A percentile compares a stretch with the other conserved stretches of the same genome.
These are phyloP conservation scores for Calycopis cecrops DNA, from an alignment of 1,140 invertebrate species.

Conservation along the genomic window DNA sequence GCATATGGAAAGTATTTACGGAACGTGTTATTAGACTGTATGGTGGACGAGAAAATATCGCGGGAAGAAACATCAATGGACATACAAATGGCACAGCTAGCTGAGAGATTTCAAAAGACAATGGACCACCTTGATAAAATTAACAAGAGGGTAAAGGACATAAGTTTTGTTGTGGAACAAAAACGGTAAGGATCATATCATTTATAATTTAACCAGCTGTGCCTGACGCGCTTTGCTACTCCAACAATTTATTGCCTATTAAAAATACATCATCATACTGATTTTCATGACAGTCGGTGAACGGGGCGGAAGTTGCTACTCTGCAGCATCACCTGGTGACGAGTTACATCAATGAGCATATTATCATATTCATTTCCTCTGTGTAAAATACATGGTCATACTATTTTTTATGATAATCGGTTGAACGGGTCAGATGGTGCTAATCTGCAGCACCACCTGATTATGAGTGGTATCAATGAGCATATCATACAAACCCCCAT, in stretches of 20 bases:
- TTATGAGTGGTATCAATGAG: too few species aligned
- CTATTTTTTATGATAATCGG: too few species aligned
- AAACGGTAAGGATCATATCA: conserved; percentile 64
- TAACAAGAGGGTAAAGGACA: conserved; percentile 51
- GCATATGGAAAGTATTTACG: conserved; percentile 52
- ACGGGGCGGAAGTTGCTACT: too few species aligned
- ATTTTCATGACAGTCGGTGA: too few species aligned
- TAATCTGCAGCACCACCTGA: too few species aligned
- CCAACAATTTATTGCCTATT: too few species aligned
- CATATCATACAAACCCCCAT: too few species aligned
- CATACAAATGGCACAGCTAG: conserved; percentile 52
- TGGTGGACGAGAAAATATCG: conserved; percentile 56
- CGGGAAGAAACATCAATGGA: conserved; percentile 55
- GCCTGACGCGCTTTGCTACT: too few species aligned
- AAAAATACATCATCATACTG: too few species aligned
- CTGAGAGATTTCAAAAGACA: conserved; percentile 52
- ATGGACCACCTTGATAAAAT: conserved; percentile 56
- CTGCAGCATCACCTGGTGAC: too few species aligned
- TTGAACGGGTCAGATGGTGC: not conserved
- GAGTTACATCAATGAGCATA: not conserved
- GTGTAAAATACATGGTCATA: too few species aligned
- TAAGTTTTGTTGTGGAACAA: conserved; percentile 63
- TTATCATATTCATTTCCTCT: not conserved
- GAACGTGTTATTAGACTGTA: conserved; percentile 49
- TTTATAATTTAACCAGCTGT: too few species aligned